A percentile compares a stretch with the other conserved stretches of the same genome.
Evolutionary conservation across 2,113 vertebrate genomes (phyloP).

Genomic region (Oceanodroma tethys): DNA sequence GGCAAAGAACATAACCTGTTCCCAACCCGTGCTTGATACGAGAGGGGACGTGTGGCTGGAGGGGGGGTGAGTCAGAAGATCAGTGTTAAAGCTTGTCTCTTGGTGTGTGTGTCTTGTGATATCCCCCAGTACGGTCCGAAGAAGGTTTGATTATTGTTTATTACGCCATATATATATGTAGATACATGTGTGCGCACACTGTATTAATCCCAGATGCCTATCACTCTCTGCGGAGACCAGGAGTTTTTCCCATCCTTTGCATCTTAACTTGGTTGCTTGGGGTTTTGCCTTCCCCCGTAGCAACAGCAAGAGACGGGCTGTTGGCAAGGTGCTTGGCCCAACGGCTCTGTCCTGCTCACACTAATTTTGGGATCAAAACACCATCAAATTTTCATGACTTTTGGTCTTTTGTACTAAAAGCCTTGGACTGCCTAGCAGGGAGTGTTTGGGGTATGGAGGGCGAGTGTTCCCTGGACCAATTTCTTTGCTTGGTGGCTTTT

Average conservation of each 20-base stretch:
- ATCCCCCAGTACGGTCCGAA: fast-evolving
- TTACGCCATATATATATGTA: background rate
- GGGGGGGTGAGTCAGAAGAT: background rate
- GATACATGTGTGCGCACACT: fast-evolving
- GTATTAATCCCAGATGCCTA: background rate
- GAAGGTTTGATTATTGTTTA: background rate
- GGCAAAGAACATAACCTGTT: background rate
- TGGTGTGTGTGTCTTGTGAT: background rate
- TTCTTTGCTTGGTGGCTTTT: background rate
- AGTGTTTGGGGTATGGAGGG: background rate
- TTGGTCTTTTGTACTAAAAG: background rate
- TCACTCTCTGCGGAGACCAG: background rate
- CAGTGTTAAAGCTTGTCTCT: background rate
- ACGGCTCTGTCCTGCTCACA: fast-evolving
- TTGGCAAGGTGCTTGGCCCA: background rate
- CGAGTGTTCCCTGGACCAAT: fast-evolving
- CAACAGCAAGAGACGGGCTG: fast-evolving
- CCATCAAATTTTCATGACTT: background rate
- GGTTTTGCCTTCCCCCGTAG: background rate
- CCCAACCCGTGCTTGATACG: fast-evolving
- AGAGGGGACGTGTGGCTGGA: background rate
- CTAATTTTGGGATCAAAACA: background rate
- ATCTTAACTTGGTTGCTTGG: background rate
- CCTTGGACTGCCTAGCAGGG: background rate
- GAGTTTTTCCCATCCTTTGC: background rate